Evolutionary conservation across 2,888 invertebrate species (phyloP), one percentile per base, ranked within the genome.

Genomic region (Agrochola macilenta): DNA sequence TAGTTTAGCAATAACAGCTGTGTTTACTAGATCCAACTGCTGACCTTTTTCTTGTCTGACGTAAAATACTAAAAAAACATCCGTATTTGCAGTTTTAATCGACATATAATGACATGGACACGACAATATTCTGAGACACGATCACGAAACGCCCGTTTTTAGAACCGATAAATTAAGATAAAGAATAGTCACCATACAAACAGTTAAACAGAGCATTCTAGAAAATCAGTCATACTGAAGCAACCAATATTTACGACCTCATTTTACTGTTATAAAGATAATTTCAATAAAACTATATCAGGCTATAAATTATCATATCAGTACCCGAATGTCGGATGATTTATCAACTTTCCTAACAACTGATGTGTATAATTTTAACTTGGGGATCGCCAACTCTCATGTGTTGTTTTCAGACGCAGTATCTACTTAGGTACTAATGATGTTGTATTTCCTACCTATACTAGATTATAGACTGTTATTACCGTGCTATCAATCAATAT

Each of bases 51-150:
- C 23, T 30, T n/a, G 30, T 64, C 61, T 61, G 39, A 70, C 49
- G 68, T 64, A 46, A 75, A 64, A 43, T 49, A 71, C 65, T 68
- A 61, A 70, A 85, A 76, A 71, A 81, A 82, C 72, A 81, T 85
- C 82, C 82, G 71, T 85, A 60, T 81, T 83, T 83, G 58, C 66
- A 70, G 54, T 66, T 60, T 58, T 52, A 30, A 77, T 83, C 39
- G n/a, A 17, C 71, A 60, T 57, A 35, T 57, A 35, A 43, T 43
- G 11, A 11, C 54, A 61, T 52, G 49, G 35, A 39, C 74, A 65
- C 39, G 61, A 76, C 46, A 73, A 30, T 58, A 52, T 52, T 69
- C 26, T 52, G n/a, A 12, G 54, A 60, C 58, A 65, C 52, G n/a
- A 11, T 52, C 39, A 57, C 1, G 30, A 43, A 61, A 64, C 30